A percentile compares a stretch with the other conserved stretches of the same genome.
Evolutionary conservation across 2,888 invertebrate species (phyloP).

Genomic region (Octodonta nipae): DNA sequence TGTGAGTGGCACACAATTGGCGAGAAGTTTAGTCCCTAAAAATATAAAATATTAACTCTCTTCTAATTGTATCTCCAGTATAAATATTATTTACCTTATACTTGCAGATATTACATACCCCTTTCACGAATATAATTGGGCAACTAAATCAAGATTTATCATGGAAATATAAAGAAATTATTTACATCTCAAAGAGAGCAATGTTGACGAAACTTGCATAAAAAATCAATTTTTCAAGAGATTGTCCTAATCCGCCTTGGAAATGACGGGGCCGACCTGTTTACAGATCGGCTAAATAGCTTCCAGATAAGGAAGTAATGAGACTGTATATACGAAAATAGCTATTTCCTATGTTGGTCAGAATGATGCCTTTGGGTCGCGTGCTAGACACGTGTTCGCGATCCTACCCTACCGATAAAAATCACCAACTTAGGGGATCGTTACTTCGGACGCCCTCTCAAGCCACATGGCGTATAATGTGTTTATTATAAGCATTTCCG

Average conservation of each 20-base stretch:
- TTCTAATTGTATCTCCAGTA: too few relatives aligned
- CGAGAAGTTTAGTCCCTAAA: too few relatives aligned
- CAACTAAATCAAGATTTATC: too few relatives aligned
- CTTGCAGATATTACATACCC: too few relatives aligned
- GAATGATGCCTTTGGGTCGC: slow-evolving; percentile 18
- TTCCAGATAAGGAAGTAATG: slow-evolving; percentile 31
- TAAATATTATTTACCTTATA: too few relatives aligned
- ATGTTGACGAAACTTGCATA: slow-evolving; percentile 15
- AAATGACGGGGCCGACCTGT: slow-evolving; percentile 23
- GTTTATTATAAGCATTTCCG: too few relatives aligned
- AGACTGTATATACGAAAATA: slow-evolving; percentile 19
- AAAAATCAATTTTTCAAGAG: slow-evolving; percentile 27
- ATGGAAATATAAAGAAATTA: too few relatives aligned
- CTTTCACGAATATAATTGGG: too few relatives aligned
- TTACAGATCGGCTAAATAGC: slow-evolving; percentile 33
- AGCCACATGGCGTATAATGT: too few relatives aligned
- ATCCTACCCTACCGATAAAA: slow-evolving; percentile 22
- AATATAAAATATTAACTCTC: too few relatives aligned
- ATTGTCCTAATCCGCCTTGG: slow-evolving; percentile 12
- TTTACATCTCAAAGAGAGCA: too few relatives aligned
- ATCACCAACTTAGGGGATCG: slow-evolving; percentile 17
- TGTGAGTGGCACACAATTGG: too few relatives aligned
- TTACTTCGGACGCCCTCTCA: slow-evolving; percentile 12
- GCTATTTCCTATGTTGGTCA: slow-evolving; percentile 25
- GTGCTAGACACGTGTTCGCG: slow-evolving; percentile 21